Evolutionary conservation across 2,113 vertebrate species (phyloP).

Genomic region (Rhea americana): DNA sequence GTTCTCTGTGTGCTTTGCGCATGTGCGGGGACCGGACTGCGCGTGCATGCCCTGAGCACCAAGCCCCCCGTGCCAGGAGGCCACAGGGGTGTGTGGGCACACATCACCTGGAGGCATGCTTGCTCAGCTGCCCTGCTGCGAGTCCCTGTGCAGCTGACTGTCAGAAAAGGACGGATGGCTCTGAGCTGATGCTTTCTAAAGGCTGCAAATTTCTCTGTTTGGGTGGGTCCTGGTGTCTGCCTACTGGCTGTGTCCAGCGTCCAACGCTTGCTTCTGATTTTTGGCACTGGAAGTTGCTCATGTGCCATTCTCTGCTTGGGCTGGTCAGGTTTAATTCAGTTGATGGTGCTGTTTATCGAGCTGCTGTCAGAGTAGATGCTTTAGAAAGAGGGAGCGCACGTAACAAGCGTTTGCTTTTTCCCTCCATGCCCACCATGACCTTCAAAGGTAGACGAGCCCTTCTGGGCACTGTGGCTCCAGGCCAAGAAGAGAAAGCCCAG

Average conservation of each 20-base stretch:
- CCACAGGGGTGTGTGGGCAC: neutral
- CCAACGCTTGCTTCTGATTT: neutral
- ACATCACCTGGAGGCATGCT: accelerated
- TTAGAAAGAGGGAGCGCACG: neutral
- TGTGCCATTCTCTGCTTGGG: neutral
- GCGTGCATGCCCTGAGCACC: accelerated
- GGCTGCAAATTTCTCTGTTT: neutral
- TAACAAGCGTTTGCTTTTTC: neutral
- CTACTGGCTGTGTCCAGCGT: neutral
- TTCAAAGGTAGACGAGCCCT: constrained; percentile 10
- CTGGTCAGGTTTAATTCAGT: neutral
- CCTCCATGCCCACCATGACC: neutral
- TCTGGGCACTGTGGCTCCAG: neutral
- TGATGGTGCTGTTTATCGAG: neutral
- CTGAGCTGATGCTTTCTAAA: neutral
- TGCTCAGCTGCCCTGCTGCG: neutral
- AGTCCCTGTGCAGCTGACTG: accelerated
- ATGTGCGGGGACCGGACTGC: neutral
- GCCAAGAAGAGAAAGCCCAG: constrained; percentile 46
- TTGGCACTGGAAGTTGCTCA: neutral
- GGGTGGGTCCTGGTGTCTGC: neutral
- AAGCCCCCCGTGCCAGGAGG: accelerated
- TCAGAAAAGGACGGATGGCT: neutral
- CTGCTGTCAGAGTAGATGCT: neutral
- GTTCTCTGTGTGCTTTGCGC: accelerated